These are phyloP conservation scores for Xyliphius kryptos DNA, from an alignment of 2,113 vertebrate species.

Conservation along the genomic window DNA sequence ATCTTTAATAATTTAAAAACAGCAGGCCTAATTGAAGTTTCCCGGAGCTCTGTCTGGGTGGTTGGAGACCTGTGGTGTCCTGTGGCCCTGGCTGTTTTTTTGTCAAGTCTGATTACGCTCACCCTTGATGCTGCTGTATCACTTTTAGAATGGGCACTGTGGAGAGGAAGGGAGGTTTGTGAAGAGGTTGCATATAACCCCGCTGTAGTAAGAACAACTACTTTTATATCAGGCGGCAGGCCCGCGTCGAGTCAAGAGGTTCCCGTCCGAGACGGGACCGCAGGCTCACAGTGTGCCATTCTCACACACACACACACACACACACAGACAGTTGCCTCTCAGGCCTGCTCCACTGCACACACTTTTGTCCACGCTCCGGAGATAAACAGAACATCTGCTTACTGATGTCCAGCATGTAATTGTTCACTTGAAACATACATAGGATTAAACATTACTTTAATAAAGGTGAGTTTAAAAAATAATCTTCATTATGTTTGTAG, in stretches of 20 bases:
- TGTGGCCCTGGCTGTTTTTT: conserved; percentile 54
- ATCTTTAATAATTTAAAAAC: conserved; percentile 4
- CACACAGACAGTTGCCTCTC: conserved; percentile 13
- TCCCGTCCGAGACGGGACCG: conserved; percentile 26
- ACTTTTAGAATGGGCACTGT: background rate
- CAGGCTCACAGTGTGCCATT: conserved; percentile 55
- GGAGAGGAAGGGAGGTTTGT: conserved; percentile 21
- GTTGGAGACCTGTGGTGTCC: conserved; percentile 23
- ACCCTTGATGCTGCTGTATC: conserved; percentile 45
- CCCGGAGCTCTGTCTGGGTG: conserved; percentile 14
- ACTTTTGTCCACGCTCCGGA: background rate
- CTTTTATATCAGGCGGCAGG: conserved; percentile 33
- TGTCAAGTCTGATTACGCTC: conserved; percentile 60
- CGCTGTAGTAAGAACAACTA: conserved; percentile 10
- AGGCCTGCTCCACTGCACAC: background rate
- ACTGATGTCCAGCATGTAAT: background rate
- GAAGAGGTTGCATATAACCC: conserved; percentile 11
- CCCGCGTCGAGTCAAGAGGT: conserved; percentile 26
- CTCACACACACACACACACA: conserved; percentile 43
- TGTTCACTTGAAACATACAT: conserved; percentile 1
- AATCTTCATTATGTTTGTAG: no score
- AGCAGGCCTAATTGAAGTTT: background rate
- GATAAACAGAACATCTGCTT: background rate
- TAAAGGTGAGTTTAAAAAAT: background rate
- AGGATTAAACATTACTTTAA: background rate